phyloP scores from a whole-genome alignment of 2,888 invertebrate genomes.

The Nebria salina region DNA sequence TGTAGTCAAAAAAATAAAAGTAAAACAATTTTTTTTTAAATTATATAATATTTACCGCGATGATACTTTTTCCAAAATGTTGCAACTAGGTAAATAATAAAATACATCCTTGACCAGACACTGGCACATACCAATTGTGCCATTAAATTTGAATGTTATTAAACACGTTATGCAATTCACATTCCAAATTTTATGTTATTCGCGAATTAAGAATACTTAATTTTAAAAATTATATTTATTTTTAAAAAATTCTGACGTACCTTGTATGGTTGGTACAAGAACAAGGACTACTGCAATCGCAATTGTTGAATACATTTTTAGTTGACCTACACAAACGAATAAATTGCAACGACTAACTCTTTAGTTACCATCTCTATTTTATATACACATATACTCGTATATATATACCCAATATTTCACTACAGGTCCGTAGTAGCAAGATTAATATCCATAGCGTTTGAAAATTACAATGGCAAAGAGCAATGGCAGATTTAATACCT shows the following conservation, averaged over 20 bases:
- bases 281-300: neutral
- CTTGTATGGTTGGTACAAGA: slow-evolving; percentile 1
- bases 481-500: neutral
- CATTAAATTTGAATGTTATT: neutral
- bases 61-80: neutral
- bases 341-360: neutral
- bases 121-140: neutral
- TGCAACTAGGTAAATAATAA: neutral
- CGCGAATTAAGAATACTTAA: too few species aligned
- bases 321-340: too few species aligned
- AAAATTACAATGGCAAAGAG: neutral
- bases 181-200: too few species aligned
- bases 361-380: too few species aligned
- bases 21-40: too few species aligned
- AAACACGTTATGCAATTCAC: too few species aligned
- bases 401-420: neutral
- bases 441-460: neutral
- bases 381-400: neutral
- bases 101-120: neutral
- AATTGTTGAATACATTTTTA: neutral
- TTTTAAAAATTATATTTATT: neutral
- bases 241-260: neutral
- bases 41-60: neutral
- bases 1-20: too few species aligned
- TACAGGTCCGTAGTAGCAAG: neutral